Evolutionary conservation across 2,888 invertebrate genomes (phyloP).

Genomic region (Asteroscopus sphinx): DNA sequence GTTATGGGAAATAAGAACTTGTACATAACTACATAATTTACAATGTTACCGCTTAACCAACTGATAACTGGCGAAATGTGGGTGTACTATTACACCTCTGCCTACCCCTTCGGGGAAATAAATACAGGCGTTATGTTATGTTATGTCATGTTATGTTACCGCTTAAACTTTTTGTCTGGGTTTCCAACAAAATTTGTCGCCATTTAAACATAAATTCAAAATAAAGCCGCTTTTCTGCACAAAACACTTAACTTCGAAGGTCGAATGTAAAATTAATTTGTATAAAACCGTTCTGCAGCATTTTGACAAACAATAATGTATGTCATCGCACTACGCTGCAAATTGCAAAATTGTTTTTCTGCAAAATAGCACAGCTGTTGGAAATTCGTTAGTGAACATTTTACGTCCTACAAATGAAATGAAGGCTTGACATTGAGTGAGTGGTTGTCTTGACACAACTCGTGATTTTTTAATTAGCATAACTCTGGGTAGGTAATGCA

Average conservation of each 20-base stretch:
- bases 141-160: too few species aligned
- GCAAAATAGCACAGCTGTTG: conserved; percentile 30
- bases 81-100: too few species aligned
- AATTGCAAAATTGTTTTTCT: conserved; percentile 34
- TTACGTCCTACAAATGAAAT: conserved; percentile 20
- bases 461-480: conserved; percentile 41
- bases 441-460: conserved; percentile 19
- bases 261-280: conserved; percentile 36
- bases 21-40: too few species aligned
- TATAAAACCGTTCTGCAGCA: conserved; percentile 20
- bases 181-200: neutral
- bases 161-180: neutral
- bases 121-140: too few species aligned
- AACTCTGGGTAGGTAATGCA: conserved; percentile 31
- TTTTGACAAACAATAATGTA: conserved; percentile 24
- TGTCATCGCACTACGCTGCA: conserved; percentile 13
- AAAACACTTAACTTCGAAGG: conserved; percentile 12
- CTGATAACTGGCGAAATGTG: too few species aligned
- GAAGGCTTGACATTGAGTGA: conserved; percentile 39
- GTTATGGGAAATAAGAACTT: too few species aligned
- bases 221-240: neutral
- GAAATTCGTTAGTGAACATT: conserved; percentile 25
- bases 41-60: too few species aligned
- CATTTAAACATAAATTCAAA: neutral
- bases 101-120: too few species aligned